phyloP scores from a whole-genome alignment of 2,113 vertebrate species.

The Seriola rivoliana region DNA sequence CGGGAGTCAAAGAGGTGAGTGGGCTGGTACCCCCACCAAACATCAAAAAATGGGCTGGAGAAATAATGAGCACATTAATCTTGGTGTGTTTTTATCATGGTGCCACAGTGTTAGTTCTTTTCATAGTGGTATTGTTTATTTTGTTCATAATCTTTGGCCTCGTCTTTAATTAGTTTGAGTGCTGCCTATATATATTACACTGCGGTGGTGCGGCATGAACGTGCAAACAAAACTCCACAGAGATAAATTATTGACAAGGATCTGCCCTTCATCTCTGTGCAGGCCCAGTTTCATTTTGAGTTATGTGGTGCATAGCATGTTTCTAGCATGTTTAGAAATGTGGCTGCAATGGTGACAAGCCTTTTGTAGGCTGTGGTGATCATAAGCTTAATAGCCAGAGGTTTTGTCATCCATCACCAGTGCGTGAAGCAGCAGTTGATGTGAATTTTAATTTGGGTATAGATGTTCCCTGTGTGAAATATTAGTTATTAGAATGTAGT shows the following conservation, averaged over 20 bases:
- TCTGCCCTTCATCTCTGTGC: not conserved
- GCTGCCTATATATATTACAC: not conserved
- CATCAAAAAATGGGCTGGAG: not conserved
- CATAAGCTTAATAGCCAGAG: not conserved
- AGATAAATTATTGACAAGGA: not conserved
- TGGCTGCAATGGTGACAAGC: not conserved
- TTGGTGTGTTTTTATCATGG: not conserved
- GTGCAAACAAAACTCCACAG: not conserved
- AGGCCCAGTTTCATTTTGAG: not conserved
- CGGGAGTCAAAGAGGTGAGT: slow-evolving; percentile 86
- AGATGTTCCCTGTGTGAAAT: not conserved
- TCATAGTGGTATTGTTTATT: not conserved
- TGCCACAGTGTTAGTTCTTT: not conserved
- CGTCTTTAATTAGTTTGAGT: not conserved
- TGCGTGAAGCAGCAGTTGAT: not conserved
- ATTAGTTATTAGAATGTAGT: too few species aligned
- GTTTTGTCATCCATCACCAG: not conserved
- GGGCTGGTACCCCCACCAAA: too few species aligned
- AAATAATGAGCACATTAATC: not conserved
- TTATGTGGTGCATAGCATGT: not conserved
- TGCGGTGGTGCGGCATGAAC: not conserved
- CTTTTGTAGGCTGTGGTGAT: not conserved
- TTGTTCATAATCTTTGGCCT: not conserved
- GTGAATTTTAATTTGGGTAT: not conserved
- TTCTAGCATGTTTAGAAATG: not conserved